Evolutionary conservation across 2,797 vertebrate species (phyloP), one percentile per base, ranked within the genome.

Genomic region (Spinibarbus caldwelli): DNA sequence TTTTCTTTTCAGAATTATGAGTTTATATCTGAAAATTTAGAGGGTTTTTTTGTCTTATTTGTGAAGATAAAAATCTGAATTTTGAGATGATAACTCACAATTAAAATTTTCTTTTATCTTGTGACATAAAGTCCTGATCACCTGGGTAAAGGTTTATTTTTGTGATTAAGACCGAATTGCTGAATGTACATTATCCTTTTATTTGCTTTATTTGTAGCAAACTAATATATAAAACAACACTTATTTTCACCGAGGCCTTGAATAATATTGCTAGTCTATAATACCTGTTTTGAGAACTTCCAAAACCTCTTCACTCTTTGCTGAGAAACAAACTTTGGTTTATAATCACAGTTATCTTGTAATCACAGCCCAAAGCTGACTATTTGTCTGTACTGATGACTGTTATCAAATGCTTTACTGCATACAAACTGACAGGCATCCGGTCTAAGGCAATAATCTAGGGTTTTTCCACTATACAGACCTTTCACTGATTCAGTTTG

Each of bases 401-500:
- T 47, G 54, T 38, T 73, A 31, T 62, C 19, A 34, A 73, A 36
- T 34, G 38, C 54, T 62, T 31, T 66, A 23, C 57, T 66, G 59
- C 66, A 47, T 47, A 34, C 59, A 66, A 79, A 47, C 59, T 66
- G 41, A 66, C 59, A 47, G n/a, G n/a, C n/a, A n/a, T n/a, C n/a
- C n/a, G n/a, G n/a, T n/a, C n/a, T n/a, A n/a, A n/a, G n/a, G 59
- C 26, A 79, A 29, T 34, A 66, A 79, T 45, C 26, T 23, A 3
- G 4, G 41, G 19, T 9, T 79, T 79, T 79, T 34, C 26, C 38
- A 66, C 59, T 47, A 38, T 54, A 23, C n/a, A 78, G 38, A 62
- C 7, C 70, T 47, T 21, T 43, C 41, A 19, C 10, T 83, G 57
- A 64, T 83, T 83, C 34, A 77, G 10, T 83, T 29, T 83, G 43